These are phyloP conservation scores for Protophormia terraenovae DNA, from an alignment of 2,888 invertebrate genomes.

Conservation along the genomic window DNA sequence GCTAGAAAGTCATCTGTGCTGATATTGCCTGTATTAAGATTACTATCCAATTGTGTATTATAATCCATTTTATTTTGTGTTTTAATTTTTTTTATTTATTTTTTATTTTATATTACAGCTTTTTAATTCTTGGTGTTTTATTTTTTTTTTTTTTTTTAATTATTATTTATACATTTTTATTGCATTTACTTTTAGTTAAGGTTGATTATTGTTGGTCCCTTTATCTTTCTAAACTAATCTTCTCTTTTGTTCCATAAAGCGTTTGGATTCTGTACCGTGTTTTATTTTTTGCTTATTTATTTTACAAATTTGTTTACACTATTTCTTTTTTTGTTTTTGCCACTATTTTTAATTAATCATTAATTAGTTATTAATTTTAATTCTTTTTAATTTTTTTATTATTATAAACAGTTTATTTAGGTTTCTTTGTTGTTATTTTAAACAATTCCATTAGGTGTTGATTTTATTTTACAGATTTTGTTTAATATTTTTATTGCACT, in stretches of 20 bases:
- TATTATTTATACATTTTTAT: conserved; percentile 4
- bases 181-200: conserved; percentile 10
- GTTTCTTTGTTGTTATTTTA: neutral
- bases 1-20: conserved; percentile 81
- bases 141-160: conserved; percentile 12
- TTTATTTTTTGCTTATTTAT: conserved; percentile 22
- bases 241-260: conserved; percentile 41
- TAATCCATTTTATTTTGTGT: conserved; percentile 75
- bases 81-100: neutral
- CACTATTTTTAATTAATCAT: conserved; percentile 8
- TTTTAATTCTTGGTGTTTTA: neutral
- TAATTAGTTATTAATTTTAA: neutral
- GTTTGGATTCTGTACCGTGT: conserved; percentile 54
- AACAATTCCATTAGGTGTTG: conserved; percentile 40
- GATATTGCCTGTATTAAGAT: conserved; percentile 79
- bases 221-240: conserved; percentile 19
- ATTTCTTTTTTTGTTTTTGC: neutral
- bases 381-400: conserved; percentile 3
- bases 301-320: conserved; percentile 23
- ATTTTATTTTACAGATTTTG: conserved; percentile 13
- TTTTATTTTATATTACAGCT: neutral
- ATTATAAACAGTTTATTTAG: conserved; percentile 31
- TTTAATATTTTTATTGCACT: neutral
- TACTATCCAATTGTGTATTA: conserved; percentile 75
- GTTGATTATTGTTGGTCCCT: conserved; percentile 44